Evolutionary conservation across 2,888 invertebrate genomes (phyloP), one percentile per base, ranked within the genome.

Genomic region (Didymodactylos carnosus): DNA sequence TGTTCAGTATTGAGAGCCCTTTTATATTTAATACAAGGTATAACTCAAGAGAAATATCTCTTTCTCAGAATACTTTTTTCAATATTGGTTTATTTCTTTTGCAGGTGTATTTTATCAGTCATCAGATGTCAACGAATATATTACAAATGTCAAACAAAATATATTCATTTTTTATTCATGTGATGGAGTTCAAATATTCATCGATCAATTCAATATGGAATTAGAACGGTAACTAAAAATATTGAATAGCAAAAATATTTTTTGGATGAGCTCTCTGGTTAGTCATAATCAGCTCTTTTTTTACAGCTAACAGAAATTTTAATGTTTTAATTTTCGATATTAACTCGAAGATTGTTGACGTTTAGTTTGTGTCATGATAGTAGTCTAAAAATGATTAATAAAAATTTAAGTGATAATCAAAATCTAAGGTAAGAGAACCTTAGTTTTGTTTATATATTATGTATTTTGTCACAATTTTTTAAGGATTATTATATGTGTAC

Each of bases 201-300:
- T 93, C 70, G 93, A 95, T 83, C 86, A 97, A 76, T 86, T 98
- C 76, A 91, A 82, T 89, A 94, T 83, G 97, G 98, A 87, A 91
- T 94, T 72, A 94, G 94, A 85, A 90, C 87, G 80, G 88, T 79
- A 39, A 39, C n/a, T 71, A 4, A 27, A 2, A 25, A 71, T 25
- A n/a, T n/a, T 29, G 19, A 6, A 14, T 69, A 69, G 14, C 16
- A 53, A 27, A 29, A 41, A n/a, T 29, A 41, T 16, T 53, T 19
- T 25, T 5, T 13, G n/a, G n/a, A n/a, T n/a, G n/a, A n/a, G n/a
- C n/a, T n/a, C n/a, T n/a, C n/a, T n/a, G n/a, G n/a, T n/a, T n/a
- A n/a, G n/a, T n/a, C n/a, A n/a, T n/a, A n/a, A n/a, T n/a, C n/a
- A n/a, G n/a, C n/a, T n/a, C n/a, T n/a, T n/a, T n/a, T n/a, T n/a